phyloP scores from a whole-genome alignment of 2,888 invertebrate species.

The Baronia brevicornis region DNA sequence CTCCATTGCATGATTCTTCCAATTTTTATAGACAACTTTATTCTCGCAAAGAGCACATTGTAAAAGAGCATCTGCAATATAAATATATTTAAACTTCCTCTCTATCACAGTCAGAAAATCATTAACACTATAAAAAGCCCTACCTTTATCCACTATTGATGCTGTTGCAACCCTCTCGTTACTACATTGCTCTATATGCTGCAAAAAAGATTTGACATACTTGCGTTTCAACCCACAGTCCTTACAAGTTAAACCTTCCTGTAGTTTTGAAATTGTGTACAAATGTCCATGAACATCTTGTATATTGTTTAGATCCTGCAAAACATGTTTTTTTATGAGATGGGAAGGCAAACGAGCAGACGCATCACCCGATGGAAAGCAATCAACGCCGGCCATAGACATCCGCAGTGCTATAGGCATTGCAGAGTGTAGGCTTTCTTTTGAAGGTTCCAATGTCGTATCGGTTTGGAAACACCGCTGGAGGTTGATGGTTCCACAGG shows the following conservation, averaged over 20 bases:
- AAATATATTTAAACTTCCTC: too few relatives aligned
- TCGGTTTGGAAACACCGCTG: too few relatives aligned
- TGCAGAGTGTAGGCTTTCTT: too few relatives aligned
- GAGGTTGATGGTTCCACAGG: too few relatives aligned
- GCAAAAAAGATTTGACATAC: constrained; percentile 17
- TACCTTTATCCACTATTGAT: too few relatives aligned
- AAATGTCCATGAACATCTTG: constrained; percentile 7
- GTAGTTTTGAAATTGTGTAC: constrained; percentile 1
- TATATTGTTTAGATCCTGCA: constrained; percentile 6
- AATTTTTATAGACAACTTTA: constrained; percentile 27
- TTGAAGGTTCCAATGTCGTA: too few relatives aligned
- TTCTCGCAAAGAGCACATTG: constrained; percentile 42
- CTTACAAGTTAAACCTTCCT: constrained; percentile 8
- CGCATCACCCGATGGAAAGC: too few relatives aligned
- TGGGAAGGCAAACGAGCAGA: too few relatives aligned
- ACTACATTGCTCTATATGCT: constrained; percentile 18
- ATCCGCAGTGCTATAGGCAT: too few relatives aligned
- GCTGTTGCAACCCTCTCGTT: constrained; percentile 14
- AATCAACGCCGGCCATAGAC: too few relatives aligned
- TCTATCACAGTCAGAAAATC: too few relatives aligned
- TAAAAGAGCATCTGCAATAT: constrained; percentile 21
- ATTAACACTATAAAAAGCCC: too few relatives aligned
- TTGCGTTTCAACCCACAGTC: constrained; percentile 13
- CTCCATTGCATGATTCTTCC: constrained; percentile 39
- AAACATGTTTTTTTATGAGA: not conserved